These are phyloP conservation scores for Heterohyrax brucei DNA, from an alignment of 2,797 vertebrate genomes.

Conservation along the genomic window DNA sequence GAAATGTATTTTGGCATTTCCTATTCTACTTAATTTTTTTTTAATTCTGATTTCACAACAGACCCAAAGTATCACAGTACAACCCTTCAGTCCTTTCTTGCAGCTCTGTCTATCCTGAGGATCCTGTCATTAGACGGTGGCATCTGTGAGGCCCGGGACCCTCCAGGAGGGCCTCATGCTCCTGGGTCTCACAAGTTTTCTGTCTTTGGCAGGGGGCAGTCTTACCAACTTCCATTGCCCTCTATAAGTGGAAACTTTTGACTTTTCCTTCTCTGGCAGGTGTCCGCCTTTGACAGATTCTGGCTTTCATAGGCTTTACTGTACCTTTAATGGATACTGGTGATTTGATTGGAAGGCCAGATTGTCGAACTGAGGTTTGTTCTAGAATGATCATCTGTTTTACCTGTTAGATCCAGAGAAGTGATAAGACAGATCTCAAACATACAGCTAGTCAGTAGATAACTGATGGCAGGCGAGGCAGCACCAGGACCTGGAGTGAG, in stretches of 20 bases:
- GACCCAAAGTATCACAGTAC: neutral
- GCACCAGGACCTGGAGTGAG: neutral
- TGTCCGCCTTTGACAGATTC: neutral
- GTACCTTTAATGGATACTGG: neutral
- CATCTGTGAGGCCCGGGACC: no score
- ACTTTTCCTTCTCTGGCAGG: neutral
- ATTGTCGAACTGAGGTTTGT: neutral
- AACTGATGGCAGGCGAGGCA: neutral
- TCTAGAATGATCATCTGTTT: neutral
- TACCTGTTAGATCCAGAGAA: neutral
- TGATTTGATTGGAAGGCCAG: neutral
- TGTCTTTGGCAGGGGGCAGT: no score
- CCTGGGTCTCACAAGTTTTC: no score
- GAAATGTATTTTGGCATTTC: conserved; percentile 11
- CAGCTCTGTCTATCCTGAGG: neutral
- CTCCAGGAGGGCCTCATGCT: no score
- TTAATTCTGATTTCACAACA: neutral
- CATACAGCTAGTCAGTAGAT: no score
- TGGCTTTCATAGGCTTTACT: neutral
- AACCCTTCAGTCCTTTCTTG: neutral
- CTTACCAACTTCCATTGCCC: no score
- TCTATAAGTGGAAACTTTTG: neutral
- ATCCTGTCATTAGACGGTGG: neutral
- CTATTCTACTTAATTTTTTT: neutral
- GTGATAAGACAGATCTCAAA: neutral